A percentile compares a stretch with the other conserved stretches of the same genome.
Evolutionary conservation across 2,888 invertebrate genomes (phyloP).

Genomic region (Caenorhabditis sulstoni): DNA sequence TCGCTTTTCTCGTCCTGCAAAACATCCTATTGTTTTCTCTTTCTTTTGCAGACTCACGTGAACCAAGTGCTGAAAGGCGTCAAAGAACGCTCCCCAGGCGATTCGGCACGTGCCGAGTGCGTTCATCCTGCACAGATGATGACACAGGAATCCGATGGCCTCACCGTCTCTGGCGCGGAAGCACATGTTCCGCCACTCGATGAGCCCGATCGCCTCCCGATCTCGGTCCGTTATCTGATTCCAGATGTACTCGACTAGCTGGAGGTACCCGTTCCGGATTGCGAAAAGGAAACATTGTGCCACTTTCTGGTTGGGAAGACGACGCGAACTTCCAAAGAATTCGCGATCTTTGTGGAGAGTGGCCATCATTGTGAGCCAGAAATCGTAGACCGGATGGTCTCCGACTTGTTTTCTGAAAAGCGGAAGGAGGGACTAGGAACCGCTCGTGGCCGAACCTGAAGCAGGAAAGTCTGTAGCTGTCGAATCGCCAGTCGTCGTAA

Average conservation of each 20-base stretch:
- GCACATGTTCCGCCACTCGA: constrained; percentile 68
- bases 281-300: constrained; percentile 68
- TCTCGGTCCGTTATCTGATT: constrained; percentile 57
- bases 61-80: constrained; percentile 63
- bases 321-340: constrained; percentile 62
- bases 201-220: constrained; percentile 65
- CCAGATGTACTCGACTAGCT: constrained; percentile 69
- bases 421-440: not conserved
- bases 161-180: constrained; percentile 63
- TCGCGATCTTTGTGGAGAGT: constrained; percentile 42
- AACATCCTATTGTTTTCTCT: not conserved
- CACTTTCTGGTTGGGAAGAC: constrained; percentile 67
- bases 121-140: constrained; percentile 65
- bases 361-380: constrained; percentile 70
- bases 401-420: constrained; percentile 64
- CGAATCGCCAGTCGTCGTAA: constrained; percentile 65
- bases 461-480: constrained; percentile 63
- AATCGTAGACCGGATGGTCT: constrained; percentile 72
- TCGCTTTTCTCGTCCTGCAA: constrained; percentile 65
- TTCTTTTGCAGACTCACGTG: constrained; percentile 39
- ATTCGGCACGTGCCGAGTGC: constrained; percentile 59
- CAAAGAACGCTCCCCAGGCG: constrained; percentile 69
- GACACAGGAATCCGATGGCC: constrained; percentile 67
- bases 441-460: constrained; percentile 57
- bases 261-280: constrained; percentile 66